These are phyloP conservation scores for Drosophila suzukii DNA, from an alignment of 1,140 invertebrate genomes.

Conservation along the genomic window DNA sequence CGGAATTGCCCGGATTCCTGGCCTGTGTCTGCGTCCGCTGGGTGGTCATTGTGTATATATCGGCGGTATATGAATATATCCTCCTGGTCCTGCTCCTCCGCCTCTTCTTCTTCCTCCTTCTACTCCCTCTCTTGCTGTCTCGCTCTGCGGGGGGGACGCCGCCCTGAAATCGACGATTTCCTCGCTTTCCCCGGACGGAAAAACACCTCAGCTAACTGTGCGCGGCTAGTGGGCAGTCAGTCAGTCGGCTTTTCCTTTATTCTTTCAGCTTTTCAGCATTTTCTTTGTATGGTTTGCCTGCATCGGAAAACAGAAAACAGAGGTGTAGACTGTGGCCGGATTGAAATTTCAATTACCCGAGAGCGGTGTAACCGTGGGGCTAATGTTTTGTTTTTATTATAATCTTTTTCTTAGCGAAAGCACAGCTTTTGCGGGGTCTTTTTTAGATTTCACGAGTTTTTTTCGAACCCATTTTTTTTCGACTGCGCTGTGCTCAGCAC, in stretches of 20 bases:
- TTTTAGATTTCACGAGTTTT: no score
- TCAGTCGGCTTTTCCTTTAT: conserved; percentile 19
- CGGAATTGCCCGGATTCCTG: conserved; percentile 58
- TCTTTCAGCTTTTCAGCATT: conserved; percentile 28
- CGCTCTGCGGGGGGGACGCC: conserved; percentile 20
- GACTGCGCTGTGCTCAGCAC: no score
- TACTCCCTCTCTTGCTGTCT: conserved; percentile 7
- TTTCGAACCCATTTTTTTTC: no score
- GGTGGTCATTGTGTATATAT: conserved; percentile 62
- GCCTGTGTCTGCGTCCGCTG: conserved; percentile 57
- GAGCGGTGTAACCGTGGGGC: no score
- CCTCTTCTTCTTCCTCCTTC: conserved; percentile 1
- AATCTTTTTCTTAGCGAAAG: no score
- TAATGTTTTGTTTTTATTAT: no score
- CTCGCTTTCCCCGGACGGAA: conserved; percentile 18
- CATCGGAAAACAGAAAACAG: conserved; percentile 29
- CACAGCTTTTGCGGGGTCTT: no score
- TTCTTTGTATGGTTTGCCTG: conserved; percentile 24
- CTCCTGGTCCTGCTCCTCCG: conserved; percentile 10
- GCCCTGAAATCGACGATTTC: conserved; percentile 9
- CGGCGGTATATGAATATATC: neutral
- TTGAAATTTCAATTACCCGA: no score
- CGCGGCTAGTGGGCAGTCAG: conserved; percentile 10
- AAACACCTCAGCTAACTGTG: conserved; percentile 9
- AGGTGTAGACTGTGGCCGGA: no score